Conservation (phyloP, 2,888 invertebrate species). For the Amiota communis region DNA sequence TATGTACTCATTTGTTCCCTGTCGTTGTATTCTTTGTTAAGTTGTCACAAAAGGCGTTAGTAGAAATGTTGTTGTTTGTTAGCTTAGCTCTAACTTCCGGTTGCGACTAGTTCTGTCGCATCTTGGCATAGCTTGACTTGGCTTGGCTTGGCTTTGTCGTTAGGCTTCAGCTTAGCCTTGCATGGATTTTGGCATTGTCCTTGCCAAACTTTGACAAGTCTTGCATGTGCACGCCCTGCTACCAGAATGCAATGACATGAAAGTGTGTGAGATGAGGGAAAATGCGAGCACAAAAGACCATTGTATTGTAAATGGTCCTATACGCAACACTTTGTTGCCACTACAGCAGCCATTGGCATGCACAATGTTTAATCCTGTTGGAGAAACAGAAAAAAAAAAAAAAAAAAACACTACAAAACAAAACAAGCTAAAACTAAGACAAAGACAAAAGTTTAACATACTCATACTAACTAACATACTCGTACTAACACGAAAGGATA, state of each 20-base stretch:
- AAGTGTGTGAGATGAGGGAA: neutral
- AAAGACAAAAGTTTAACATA: neutral
- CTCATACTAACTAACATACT: neutral
- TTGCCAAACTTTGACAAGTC: constrained; percentile 25
- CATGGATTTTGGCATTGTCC: constrained; percentile 23
- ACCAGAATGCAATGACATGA: neutral
- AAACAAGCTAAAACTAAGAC: constrained; percentile 9
- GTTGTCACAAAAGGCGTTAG: constrained; percentile 6
- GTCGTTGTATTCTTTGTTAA: neutral
- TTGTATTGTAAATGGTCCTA: no score
- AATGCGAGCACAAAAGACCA: no score
- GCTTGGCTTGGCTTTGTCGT: constrained; percentile 3
- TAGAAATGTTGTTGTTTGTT: no score
- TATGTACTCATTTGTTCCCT: neutral
- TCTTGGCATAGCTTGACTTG: neutral
- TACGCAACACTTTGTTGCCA: neutral
- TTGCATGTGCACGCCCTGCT: neutral
- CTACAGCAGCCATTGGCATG: neutral
- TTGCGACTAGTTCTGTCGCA: neutral
- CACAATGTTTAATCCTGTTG: constrained; percentile 8
- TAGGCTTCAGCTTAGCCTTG: constrained; percentile 7
- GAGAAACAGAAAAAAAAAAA: neutral
- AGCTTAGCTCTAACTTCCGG: neutral
- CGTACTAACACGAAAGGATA: neutral
- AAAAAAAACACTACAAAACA: neutral